Evolutionary conservation across 1,140 invertebrate genomes (phyloP), one percentile per base, ranked within the genome.

Genomic region (Periplaneta americana): DNA sequence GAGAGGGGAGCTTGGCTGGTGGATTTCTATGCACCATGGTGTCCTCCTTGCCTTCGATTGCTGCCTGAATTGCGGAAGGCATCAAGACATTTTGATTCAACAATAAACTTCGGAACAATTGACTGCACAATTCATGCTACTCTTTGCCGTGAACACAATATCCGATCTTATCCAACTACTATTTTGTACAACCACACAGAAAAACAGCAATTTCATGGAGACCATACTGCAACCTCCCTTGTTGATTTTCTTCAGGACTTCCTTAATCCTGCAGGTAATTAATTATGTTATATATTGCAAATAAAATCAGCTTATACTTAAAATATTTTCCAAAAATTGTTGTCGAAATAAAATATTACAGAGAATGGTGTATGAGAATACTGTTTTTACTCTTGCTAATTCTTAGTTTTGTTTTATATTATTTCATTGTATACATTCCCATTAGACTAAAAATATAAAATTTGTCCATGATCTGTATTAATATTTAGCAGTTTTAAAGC

Each of bases 11-110:
- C 90, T 2, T 95, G 93, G 93, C 92, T 96, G 85, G 90, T 96
- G 34, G 94, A 96, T 85, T 96, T 95, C 90, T 95, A 94, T 88
- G 93, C 94, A 8, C 95, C 95, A 84, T 95, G 94, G 93, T 96
- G 95, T 88, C 94, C 94, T n/a, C 95, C 95, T 0, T 96, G 95
- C 86, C 91, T 94, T 87, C 89, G 90, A 81, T 88, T 96, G 79
- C 87, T 96, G 18, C 93, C 93, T 48, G 93, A 95, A 88, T 89
- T 96, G 75, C 88, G 95, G 15, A 94, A 93, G 87, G 92, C 93
- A 8, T 93, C 93, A 66, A 89, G 89, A 81, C 85, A 88, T 83
- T 91, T 92, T 81, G 84, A 87, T 35, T 87, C 88, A n/a, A 82
- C 86, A 28, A 84, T 91, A 57, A 90, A 92, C 82, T 95, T 96